Conservation (phyloP, 2,797 vertebrate species). For the Scomberomorus guttatus region DNA sequence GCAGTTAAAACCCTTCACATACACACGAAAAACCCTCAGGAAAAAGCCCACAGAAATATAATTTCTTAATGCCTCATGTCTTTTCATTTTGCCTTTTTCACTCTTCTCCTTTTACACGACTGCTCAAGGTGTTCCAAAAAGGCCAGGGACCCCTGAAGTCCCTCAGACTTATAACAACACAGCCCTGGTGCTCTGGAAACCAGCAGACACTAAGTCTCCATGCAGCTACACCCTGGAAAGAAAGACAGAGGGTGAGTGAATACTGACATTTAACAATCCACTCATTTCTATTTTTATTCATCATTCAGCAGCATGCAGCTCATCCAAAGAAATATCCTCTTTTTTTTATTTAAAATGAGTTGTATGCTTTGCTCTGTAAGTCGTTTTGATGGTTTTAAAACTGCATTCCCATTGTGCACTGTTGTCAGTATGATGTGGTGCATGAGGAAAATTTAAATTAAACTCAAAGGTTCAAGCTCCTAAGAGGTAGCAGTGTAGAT, state of each 20-base stretch:
- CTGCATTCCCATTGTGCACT: background rate
- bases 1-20: too few relatives aligned
- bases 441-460: background rate
- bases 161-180: constrained; percentile 96
- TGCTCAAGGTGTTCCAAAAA: constrained; percentile 89
- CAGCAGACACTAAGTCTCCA: constrained; percentile 89
- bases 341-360: background rate
- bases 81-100: background rate
- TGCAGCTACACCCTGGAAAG: constrained; percentile 93
- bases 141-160: constrained; percentile 92
- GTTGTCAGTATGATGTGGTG: background rate
- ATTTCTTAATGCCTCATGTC: background rate
- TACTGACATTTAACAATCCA: background rate
- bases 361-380: background rate
- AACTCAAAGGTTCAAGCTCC: constrained; percentile 2
- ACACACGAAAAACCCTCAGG: too few relatives aligned
- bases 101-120: background rate
- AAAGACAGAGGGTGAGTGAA: constrained; percentile 88
- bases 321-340: background rate
- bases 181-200: constrained; percentile 95
- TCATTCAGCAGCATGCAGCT: background rate
- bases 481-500: background rate
- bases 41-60: too few relatives aligned
- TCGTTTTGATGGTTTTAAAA: background rate
- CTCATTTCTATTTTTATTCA: background rate